Base-by-base conservation (phyloP, 2,797 vertebrate genomes). In the Periparus ater region DNA sequence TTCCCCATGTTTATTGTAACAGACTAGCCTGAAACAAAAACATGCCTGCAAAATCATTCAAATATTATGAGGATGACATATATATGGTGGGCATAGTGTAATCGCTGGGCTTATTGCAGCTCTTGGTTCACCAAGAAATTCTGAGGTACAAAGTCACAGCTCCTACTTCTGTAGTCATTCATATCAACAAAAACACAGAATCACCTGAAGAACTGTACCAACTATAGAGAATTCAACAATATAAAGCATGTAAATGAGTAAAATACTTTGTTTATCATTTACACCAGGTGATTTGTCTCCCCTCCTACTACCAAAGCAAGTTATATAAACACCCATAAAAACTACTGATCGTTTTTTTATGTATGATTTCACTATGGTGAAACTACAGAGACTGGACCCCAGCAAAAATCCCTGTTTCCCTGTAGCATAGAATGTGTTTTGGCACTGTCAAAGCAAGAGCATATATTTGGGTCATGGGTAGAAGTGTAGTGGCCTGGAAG, bases 1-100 rank as follows among this genome's bases (percentile, higher is more conserved):
- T 17, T 4, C 14, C 9, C 6, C 3, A 36, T 22, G 9, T n/a
- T 91, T 65, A 53, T 15, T 85, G 29, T 11, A 63, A 81, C 51
- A 34, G 36, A 53, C 27, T 63, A 76, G 7, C 42, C 65, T 80
- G 54, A 65, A 81, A 48, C 6, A 55, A 73, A 63, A 13, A n/a
- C 27, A 19, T 2, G 17, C 45, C 32, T 50, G 30, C 26, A 61
- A 88, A 89, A 62, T 57, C 38, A 10, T 25, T 34, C 48, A 17
- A 29, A 78, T 2, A 6, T 0, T 3, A n/a, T 25, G 18, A 85
- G 26, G 16, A 62, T 6, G 7, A 22, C 3, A 7, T 3, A 11
- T 2, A 3, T 4, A 30, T 17, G 14, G 20, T 21, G 9, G 34
- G 26, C 14, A 57, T 2, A 25, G 14, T 2, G 3, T 21, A 60